phyloP scores from a whole-genome alignment of 2,888 invertebrate genomes.

The Congeria kusceri region DNA sequence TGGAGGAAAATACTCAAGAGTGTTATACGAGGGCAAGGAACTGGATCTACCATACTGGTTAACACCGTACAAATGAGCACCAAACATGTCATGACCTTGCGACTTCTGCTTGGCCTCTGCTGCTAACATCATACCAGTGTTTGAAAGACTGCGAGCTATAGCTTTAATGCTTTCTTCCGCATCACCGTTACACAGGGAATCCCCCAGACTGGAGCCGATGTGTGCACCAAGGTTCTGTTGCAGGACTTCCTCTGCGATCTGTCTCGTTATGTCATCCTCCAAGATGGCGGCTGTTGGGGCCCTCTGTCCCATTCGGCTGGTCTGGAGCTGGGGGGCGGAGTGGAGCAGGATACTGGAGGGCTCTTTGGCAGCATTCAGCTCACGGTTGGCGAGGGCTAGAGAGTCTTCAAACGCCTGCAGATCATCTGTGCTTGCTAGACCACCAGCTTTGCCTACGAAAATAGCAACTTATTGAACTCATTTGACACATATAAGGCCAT shows the following conservation, averaged over 20 bases:
- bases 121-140: constrained; percentile 60
- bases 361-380: constrained; percentile 80
- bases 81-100: constrained; percentile 14
- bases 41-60: constrained; percentile 29
- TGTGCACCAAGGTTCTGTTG: constrained; percentile 51
- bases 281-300: constrained; percentile 45
- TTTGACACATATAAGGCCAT: too few species aligned
- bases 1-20: constrained; percentile 42
- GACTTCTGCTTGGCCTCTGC: constrained; percentile 44
- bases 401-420: constrained; percentile 95
- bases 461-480: too few species aligned
- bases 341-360: constrained; percentile 76
- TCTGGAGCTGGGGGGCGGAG: constrained; percentile 9
- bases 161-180: constrained; percentile 68
- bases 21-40: constrained; percentile 27
- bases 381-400: constrained; percentile 90
- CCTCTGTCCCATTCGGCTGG: background rate
- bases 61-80: background rate
- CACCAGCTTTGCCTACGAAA: constrained; percentile 42
- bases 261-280: constrained; percentile 73
- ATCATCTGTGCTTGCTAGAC: constrained; percentile 90
- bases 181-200: constrained; percentile 55
- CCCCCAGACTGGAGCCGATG: constrained; percentile 11
- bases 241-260: constrained; percentile 71
- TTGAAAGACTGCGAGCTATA: constrained; percentile 67